Evolutionary conservation across 2,797 vertebrate species (phyloP).

Genomic region (Peromyscus eremicus): DNA sequence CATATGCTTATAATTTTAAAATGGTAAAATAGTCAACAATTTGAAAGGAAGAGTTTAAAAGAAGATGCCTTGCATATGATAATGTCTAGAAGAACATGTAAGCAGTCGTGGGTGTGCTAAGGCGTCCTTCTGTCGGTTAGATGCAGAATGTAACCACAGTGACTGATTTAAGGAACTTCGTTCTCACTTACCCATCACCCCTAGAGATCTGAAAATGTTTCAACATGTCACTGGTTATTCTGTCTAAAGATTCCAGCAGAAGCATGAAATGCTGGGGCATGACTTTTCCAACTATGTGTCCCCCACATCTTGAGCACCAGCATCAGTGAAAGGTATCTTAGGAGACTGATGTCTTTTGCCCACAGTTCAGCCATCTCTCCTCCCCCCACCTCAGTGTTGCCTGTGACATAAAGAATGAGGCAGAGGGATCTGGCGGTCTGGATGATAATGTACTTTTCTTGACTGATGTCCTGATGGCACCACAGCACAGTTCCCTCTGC

Average conservation of each 20-base stretch:
- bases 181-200: rapidly evolving
- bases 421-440: not conserved
- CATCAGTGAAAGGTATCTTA: conserved; percentile 22
- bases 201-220: conserved; percentile 29
- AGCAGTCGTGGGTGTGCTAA: not conserved
- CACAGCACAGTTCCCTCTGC: not conserved
- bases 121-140: not conserved
- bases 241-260: not conserved
- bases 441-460: conserved; percentile 24
- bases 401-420: conserved; percentile 48
- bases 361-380: not conserved
- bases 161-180: not conserved
- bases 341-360: not conserved
- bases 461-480: conserved; percentile 55
- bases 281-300: not conserved
- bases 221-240: not conserved
- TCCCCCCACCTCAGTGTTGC: rapidly evolving
- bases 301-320: conserved; percentile 41
- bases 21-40: not conserved
- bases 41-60: not conserved
- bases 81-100: not conserved
- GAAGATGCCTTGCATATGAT: not conserved
- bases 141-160: not conserved
- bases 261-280: not conserved
- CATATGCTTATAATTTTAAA: not conserved